A percentile compares a stretch with the other conserved stretches of the same genome.
Conservation (phyloP, 2,113 vertebrate genomes). For the Petromus typicus region DNA sequence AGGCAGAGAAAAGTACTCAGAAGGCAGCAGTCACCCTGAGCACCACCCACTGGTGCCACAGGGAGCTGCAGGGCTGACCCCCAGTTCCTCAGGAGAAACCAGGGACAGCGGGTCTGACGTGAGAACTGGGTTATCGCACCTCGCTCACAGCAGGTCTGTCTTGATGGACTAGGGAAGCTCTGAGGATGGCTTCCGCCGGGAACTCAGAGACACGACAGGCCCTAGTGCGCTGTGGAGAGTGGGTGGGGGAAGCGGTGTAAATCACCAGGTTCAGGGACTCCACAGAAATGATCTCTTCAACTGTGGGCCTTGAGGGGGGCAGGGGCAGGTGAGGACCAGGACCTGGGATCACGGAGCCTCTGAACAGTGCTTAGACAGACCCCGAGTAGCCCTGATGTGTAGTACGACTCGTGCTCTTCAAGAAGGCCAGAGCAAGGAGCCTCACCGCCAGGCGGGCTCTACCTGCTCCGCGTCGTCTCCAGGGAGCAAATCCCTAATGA, state of each 20-base stretch:
- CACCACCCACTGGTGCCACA: rapidly evolving
- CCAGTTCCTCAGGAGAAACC: neutral
- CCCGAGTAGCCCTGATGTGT: rapidly evolving
- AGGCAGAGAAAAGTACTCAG: neutral
- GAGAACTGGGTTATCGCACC: rapidly evolving
- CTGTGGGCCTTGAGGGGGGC: rapidly evolving
- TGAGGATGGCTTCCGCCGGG: neutral
- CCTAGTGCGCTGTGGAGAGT: neutral
- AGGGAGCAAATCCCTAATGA: neutral
- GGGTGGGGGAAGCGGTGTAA: no score
- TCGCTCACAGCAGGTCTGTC: neutral
- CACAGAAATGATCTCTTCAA: neutral
- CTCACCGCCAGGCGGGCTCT: rapidly evolving
- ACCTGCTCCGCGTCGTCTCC: neutral
- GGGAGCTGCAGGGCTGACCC: neutral
- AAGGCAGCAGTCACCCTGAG: neutral
- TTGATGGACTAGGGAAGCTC: neutral
- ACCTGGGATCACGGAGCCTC: neutral
- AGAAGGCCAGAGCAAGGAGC: no score
- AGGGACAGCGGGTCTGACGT: neutral
- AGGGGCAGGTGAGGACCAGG: rapidly evolving
- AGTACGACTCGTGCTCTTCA: neutral
- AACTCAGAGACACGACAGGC: neutral
- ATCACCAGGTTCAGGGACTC: neutral
- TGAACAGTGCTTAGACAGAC: neutral